Evolutionary conservation across 1,140 invertebrate species (phyloP), one percentile per base, ranked within the genome.

Genomic region (Chionoecetes opilio): DNA sequence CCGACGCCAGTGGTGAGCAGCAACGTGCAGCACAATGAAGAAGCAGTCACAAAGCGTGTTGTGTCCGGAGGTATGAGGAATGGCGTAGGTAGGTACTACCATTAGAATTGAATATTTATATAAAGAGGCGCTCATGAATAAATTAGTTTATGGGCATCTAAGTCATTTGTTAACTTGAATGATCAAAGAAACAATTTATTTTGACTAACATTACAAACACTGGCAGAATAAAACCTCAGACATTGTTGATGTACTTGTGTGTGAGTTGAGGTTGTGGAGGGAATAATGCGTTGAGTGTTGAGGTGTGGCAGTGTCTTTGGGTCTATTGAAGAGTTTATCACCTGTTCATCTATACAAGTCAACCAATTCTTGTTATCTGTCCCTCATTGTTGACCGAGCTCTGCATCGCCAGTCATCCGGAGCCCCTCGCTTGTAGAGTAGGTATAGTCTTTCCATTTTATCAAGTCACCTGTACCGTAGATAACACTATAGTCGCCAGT

Each of bases 381-480:
- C 63, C 63, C 63, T 75, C 63, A 75, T 75, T 75, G 63, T 75
- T 75, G 63, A 75, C 63, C 63, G n/a, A n/a, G 63, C 63, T 75
- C 63, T 75, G 63, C 63, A 75, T 75, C 63, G n/a, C n/a, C 63
- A 75, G 63, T 75, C 63, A 75, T 75, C 63, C 63, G 63, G n/a
- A 75, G 46, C 63, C 63, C 6, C 63, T n/a, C n/a, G 63, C 63
- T 75, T 75, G 11, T 75, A 75, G n/a, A 17, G 3, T 75, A 75
- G 46, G 21, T 53, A n/a, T 53, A 53, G 46, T 6, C 21, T 75
- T 75, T n/a, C n/a, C n/a, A n/a, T n/a, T n/a, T n/a, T n/a, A n/a
- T n/a, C n/a, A n/a, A n/a, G n/a, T n/a, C n/a, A n/a, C n/a, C n/a
- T n/a, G n/a, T n/a, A n/a, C n/a, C n/a, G n/a, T n/a, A n/a, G n/a